Evolutionary conservation across 2,113 vertebrate genomes (phyloP), one percentile per base, ranked within the genome.

Genomic region (Saguinus imperator): DNA sequence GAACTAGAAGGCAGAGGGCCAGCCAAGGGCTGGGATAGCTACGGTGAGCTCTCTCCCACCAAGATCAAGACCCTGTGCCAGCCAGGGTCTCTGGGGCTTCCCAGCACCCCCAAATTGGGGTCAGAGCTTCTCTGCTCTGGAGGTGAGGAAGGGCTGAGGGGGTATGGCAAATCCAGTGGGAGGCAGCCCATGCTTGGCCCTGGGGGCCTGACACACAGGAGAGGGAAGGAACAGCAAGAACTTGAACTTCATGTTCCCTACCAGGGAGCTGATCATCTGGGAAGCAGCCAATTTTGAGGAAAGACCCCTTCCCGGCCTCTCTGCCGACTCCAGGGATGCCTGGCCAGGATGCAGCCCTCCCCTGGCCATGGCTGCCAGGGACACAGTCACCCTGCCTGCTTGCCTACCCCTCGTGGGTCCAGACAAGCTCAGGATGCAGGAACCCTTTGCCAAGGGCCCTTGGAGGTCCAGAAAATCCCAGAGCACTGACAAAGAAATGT

Each of bases 321-420:
- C 40, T 4, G 18, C n/a, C 3, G 2, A 35, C 57, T 35, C 32
- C 9, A 8, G 14, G 52, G 72, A 18, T 16, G 3, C 68, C 84
- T 66, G 73, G 83, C 79, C 45, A 16, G 40, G 57, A 72, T 16
- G 23, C 57, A 76, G 40, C 37, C 91, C 87, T 23, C 40, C 32
- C 20, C 17, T 27, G 16, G 11, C 18, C 37, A 1, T 3, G 1
- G 48, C 37, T 43, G 52, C 58, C 0, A 0, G 1, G 57, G 40
- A 32, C 72, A 5, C 11, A 5, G 77, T 57, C 52, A 12, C 45
- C 55, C 35, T n/a, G 25, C 18, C 77, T 6, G 5, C 50, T 35
- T 27, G 43, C 82, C 81, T 82, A 57, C 57, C 27, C 29, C 40
- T 20, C 12, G 13, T 12, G 0, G 7, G 35, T 45, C 52, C 92